phyloP scores from a whole-genome alignment of 2,888 invertebrate species.

The Drosophila subsilvestris region DNA sequence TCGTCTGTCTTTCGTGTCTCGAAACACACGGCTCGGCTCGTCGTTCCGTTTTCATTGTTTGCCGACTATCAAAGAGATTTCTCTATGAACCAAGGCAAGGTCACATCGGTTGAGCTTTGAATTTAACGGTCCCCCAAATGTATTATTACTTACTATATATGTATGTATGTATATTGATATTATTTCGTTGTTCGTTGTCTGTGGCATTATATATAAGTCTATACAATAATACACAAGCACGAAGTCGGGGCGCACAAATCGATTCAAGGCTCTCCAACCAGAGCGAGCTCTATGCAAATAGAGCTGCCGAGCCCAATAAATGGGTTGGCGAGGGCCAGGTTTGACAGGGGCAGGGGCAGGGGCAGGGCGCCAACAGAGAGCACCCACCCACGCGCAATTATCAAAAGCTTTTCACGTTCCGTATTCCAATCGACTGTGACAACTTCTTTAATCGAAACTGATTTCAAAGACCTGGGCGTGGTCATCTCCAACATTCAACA shows the following conservation, averaged over 20 bases:
- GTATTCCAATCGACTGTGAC: slow-evolving; percentile 59
- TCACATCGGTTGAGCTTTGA: slow-evolving; percentile 54
- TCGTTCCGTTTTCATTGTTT: slow-evolving; percentile 33
- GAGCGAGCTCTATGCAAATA: slow-evolving; percentile 50
- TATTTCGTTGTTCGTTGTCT: neutral
- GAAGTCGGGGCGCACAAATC: slow-evolving; percentile 36
- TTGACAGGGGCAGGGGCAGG: neutral
- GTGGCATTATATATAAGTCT: slow-evolving; percentile 31
- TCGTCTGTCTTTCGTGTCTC: neutral
- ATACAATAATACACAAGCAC: slow-evolving; percentile 46
- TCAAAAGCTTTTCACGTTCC: slow-evolving; percentile 53
- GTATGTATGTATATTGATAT: neutral
- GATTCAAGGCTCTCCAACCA: slow-evolving; percentile 48
- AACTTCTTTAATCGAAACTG: slow-evolving; percentile 76
- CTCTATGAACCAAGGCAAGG: slow-evolving; percentile 61
- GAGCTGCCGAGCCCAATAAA: slow-evolving; percentile 52
- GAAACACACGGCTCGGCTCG: neutral
- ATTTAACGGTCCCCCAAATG: slow-evolving; percentile 20
- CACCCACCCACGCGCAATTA: slow-evolving; percentile 77
- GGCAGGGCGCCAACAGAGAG: slow-evolving; percentile 7
- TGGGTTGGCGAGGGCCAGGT: slow-evolving; percentile 18
- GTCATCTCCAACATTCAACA: neutral
- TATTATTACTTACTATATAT: slow-evolving; percentile 10
- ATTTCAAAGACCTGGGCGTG: slow-evolving; percentile 62
- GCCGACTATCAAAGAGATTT: slow-evolving; percentile 49